These are phyloP conservation scores for Pandemis cinnamomeana DNA, from an alignment of 2,888 invertebrate genomes.

Conservation along the genomic window DNA sequence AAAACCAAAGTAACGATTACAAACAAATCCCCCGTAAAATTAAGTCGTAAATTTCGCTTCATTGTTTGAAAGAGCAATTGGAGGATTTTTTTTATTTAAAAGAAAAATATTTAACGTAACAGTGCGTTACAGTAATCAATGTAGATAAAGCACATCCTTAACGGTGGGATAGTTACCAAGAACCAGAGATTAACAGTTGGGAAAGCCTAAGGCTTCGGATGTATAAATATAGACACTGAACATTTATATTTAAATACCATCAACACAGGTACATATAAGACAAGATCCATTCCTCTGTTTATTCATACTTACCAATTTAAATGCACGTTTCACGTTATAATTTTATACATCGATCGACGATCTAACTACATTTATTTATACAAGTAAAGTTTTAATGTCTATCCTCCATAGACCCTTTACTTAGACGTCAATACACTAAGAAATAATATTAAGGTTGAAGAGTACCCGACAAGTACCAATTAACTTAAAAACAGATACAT, in stretches of 20 bases:
- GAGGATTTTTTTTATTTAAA: neutral
- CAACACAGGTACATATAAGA: conserved; percentile 3
- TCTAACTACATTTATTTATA: conserved; percentile 32
- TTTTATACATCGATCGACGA: conserved; percentile 31
- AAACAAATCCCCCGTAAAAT: conserved; percentile 24
- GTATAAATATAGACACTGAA: conserved; percentile 16
- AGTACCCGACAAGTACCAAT: neutral
- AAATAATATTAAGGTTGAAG: neutral
- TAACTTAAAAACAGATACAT: neutral
- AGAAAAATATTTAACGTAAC: neutral
- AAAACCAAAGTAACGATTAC: neutral
- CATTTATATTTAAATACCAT: conserved; percentile 13
- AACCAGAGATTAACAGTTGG: neutral
- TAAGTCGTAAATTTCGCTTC: conserved; percentile 18
- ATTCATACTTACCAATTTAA: conserved; percentile 31
- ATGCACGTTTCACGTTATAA: conserved; percentile 40
- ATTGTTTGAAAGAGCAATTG: conserved; percentile 9
- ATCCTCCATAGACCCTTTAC: conserved; percentile 19
- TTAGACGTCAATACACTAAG: conserved; percentile 2
- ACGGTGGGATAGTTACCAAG: conserved; percentile 29
- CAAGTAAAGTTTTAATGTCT: conserved; percentile 16
- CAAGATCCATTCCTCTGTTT: conserved; percentile 11
- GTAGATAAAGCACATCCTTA: neutral
- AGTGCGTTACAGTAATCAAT: neutral
- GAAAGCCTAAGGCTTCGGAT: neutral